These are phyloP conservation scores for Chloebia gouldiae DNA, from an alignment of 2,113 vertebrate genomes.

Conservation along the genomic window DNA sequence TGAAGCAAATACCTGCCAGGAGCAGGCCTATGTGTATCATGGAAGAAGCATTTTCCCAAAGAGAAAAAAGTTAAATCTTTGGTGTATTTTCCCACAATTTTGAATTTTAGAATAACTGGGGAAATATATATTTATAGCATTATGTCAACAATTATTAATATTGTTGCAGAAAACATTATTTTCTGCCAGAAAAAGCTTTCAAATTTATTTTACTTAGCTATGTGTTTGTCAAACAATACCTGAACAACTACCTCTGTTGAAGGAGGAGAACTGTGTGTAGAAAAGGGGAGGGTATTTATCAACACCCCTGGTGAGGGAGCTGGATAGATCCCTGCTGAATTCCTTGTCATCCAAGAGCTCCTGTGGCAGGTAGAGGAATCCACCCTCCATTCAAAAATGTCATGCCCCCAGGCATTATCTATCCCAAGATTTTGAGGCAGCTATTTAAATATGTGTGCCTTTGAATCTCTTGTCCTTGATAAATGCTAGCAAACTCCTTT, in stretches of 20 bases:
- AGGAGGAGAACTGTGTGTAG: not conserved
- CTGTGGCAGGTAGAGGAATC: not conserved
- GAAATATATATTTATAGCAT: not conserved
- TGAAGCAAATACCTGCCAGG: not conserved
- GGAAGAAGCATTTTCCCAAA: not conserved
- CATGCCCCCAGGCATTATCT: not conserved
- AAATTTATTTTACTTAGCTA: not conserved
- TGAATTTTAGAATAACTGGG: not conserved
- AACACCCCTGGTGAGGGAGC: not conserved
- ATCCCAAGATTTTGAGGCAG: not conserved
- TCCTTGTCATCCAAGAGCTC: not conserved
- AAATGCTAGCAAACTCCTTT: not conserved
- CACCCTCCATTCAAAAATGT: not conserved
- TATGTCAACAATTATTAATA: not conserved
- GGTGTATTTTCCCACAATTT: not conserved
- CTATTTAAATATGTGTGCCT: not conserved
- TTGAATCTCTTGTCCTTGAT: not conserved
- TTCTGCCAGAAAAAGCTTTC: not conserved
- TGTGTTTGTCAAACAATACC: not conserved
- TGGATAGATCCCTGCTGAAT: not conserved
- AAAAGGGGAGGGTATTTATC: not conserved
- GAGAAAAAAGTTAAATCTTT: not conserved
- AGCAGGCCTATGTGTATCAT: not conserved
- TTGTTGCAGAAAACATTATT: not conserved
- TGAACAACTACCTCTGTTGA: not conserved